Evolutionary conservation across 2,888 invertebrate genomes (phyloP).

Genomic region (Lasioglossum pauxillum): DNA sequence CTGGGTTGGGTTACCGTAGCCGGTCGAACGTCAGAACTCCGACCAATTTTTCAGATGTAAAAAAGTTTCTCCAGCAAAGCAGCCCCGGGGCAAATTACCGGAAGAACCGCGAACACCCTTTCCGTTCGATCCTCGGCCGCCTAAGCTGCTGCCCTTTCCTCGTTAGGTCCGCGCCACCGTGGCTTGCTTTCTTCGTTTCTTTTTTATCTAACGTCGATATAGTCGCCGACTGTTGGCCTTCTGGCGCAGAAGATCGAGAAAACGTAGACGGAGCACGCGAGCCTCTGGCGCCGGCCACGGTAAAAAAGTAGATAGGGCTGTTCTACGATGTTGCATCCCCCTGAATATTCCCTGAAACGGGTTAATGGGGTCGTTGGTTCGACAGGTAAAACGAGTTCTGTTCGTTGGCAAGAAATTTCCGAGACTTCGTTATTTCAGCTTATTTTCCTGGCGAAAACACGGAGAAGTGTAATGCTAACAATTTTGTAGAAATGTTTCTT

Average conservation of each 20-base stretch:
- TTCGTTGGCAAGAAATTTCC: neutral
- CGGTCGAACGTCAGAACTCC: conserved; percentile 33
- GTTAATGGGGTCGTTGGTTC: neutral
- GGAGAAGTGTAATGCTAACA: neutral
- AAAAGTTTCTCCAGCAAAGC: conserved; percentile 42
- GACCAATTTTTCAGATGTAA: conserved; percentile 30
- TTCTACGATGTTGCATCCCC: neutral
- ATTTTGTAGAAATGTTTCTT: neutral
- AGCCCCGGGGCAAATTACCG: conserved; percentile 42
- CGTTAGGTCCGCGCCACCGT: conserved; percentile 21
- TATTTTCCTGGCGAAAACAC: neutral
- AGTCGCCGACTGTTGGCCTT: conserved; percentile 36
- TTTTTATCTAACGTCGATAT: conserved; percentile 37
- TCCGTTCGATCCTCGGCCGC: conserved; percentile 19
- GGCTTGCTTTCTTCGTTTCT: neutral
- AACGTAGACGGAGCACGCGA: conserved; percentile 70
- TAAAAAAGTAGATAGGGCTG: conserved; percentile 51
- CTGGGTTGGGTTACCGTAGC: neutral
- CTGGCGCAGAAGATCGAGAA: conserved; percentile 54
- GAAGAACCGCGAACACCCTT: conserved; percentile 39
- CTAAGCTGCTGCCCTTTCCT: conserved; percentile 28
- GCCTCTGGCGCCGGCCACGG: conserved; percentile 55
- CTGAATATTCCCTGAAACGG: neutral
- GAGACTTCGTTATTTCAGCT: neutral
- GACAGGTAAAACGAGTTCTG: neutral